These are phyloP conservation scores for Xenopus petersii DNA, from an alignment of 2,797 vertebrate genomes.

Conservation along the genomic window DNA sequence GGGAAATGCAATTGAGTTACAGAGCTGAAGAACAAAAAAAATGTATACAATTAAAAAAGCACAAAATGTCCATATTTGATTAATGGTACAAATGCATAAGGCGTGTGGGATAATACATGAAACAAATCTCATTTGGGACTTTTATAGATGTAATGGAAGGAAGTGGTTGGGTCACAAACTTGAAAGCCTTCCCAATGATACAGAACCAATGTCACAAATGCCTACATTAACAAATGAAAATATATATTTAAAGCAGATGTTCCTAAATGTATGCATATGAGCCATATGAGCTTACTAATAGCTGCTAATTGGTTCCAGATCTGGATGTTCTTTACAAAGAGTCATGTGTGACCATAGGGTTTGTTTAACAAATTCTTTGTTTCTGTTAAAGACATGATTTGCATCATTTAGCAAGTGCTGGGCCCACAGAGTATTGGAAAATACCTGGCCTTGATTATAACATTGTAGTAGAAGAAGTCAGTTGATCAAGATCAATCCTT, in stretches of 20 bases:
- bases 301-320: slow-evolving; percentile 47
- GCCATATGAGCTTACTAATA: slow-evolving; percentile 40
- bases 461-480: too few species aligned
- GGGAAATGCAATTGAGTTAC: too few species aligned
- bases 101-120: background rate
- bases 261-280: slow-evolving; percentile 43
- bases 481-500: too few species aligned
- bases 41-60: too few species aligned
- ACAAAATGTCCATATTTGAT: too few species aligned
- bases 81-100: background rate
- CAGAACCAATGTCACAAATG: slow-evolving; percentile 20
- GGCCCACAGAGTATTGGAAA: too few species aligned
- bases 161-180: slow-evolving; percentile 1
- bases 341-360: slow-evolving; percentile 19
- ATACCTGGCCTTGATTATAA: too few species aligned
- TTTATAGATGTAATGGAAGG: slow-evolving; percentile 17
- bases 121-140: slow-evolving; percentile 19
- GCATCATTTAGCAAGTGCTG: too few species aligned
- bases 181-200: slow-evolving; percentile 32
- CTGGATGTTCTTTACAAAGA: slow-evolving; percentile 17
- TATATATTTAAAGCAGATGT: slow-evolving; percentile 13
- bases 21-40: too few species aligned
- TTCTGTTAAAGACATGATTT: background rate
- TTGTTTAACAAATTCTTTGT: background rate
- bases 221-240: slow-evolving; percentile 25